A percentile compares a stretch with the other conserved stretches of the same genome.
These are phyloP conservation scores for Mormoops blainvillei DNA, from an alignment of 2,113 vertebrate genomes.

Conservation along the genomic window DNA sequence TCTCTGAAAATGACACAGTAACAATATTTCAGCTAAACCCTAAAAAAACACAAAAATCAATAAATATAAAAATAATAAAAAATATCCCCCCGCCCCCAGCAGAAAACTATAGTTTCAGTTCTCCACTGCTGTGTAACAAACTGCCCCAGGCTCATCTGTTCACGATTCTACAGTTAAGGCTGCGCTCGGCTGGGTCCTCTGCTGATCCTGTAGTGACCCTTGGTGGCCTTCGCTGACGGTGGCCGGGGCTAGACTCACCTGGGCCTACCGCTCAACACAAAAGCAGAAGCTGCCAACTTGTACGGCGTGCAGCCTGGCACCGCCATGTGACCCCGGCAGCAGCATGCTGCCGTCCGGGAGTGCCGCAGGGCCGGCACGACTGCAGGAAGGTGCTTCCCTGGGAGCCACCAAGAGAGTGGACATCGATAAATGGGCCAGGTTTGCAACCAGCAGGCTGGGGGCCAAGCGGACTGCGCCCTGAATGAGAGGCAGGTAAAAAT, in stretches of 20 bases:
- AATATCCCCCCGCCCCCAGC: background rate
- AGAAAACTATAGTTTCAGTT: background rate
- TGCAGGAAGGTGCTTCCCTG: background rate
- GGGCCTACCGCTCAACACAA: background rate
- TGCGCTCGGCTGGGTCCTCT: background rate
- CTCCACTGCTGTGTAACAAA: background rate
- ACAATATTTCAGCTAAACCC: background rate
- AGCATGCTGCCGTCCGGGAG: background rate
- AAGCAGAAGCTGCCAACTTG: background rate
- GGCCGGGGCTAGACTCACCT: background rate
- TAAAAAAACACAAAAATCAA: background rate
- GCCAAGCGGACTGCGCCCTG: background rate
- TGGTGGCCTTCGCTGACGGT: background rate
- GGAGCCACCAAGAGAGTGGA: background rate
- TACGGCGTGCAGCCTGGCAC: background rate
- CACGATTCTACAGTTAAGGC: background rate
- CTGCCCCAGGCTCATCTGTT: background rate
- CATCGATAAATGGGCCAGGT: background rate
- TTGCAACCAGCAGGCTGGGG: background rate
- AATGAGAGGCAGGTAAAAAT: too few species aligned
- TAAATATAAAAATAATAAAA: too few species aligned
- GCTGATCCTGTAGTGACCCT: background rate
- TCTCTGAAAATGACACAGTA: background rate
- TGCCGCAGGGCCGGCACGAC: background rate
- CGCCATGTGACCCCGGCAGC: background rate